Evolutionary conservation across 2,797 vertebrate genomes (phyloP), one percentile per base, ranked within the genome.

Genomic region (Sebastes trivittatus): DNA sequence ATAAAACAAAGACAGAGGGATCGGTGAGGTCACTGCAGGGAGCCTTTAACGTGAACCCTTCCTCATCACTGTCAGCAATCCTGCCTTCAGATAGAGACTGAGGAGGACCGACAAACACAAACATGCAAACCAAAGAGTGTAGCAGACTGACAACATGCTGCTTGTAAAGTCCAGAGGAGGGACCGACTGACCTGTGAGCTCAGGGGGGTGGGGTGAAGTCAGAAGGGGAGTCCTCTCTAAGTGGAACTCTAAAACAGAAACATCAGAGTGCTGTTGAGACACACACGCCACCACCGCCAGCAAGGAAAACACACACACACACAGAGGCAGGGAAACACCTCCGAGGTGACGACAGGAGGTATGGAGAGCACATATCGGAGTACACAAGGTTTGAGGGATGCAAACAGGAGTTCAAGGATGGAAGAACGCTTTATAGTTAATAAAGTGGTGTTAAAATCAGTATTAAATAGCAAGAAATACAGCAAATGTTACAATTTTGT

Each of bases 191-290:
- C 98, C 98, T 99, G 98, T 98, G 94, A 99, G 97, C 96, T 99
- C 98, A 93, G 98, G 97, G 96, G 98, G 98, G 95, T 99, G 98
- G 96, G 98, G 98, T 98, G 98, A 98, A 96, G 98, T 99, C 97
- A 98, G 97, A 97, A 99, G 98, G 96, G 98, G 98, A 96, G 98
- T 99, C 98, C 98, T 97, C 97, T 99, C 98, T 98, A 99, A 98
- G 97, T 98, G 98, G 97, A 99, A 99, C 95, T 99, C 98, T 99
- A 98, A 97, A 99, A 99, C 75, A 96, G 96, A 99, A 98, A 98
- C 95, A 96, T 97, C 94, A 98, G 97, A 97, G 97, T 95, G 97
- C 93, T 97, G 97, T 95, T 97, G 96, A 95, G 94, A 94, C 82
- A 87, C 90, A 93, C 89, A 88, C 72, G 83, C 60, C 83, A 70